A percentile compares a stretch with the other conserved stretches of the same genome.
Evolutionary conservation across 2,113 vertebrate genomes (phyloP).

Genomic region (Rana temporaria): DNA sequence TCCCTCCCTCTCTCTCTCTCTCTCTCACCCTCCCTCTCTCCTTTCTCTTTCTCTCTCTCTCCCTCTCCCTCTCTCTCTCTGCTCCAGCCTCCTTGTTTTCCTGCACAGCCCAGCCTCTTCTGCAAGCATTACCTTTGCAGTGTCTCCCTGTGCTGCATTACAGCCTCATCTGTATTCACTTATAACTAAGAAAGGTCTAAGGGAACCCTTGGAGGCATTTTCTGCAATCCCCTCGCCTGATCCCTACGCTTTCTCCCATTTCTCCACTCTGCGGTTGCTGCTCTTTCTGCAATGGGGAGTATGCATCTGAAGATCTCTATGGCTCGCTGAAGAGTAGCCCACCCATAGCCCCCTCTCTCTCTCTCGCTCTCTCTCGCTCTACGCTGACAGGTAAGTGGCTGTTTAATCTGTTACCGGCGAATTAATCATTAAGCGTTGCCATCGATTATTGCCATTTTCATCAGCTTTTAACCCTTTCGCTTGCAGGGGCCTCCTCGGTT

Average conservation of each 20-base stretch:
- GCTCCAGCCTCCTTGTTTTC: conserved; percentile 54
- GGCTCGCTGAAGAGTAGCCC: conserved; percentile 36
- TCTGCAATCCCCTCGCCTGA: background rate
- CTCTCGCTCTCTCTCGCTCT: no score
- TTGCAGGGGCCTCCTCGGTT: background rate
- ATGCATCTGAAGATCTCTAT: conserved; percentile 29
- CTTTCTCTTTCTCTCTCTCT: conserved; percentile 21
- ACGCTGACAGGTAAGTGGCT: conserved; percentile 46
- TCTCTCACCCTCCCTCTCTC: background rate
- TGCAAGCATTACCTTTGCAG: conserved; percentile 49
- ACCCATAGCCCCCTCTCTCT: conserved; percentile 34
- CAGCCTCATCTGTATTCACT: conserved; percentile 27
- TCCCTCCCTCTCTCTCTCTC: conserved; percentile 15
- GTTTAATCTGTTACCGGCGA: background rate
- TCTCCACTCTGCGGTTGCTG: background rate
- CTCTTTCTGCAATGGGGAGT: conserved; percentile 21
- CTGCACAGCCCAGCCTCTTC: conserved; percentile 46
- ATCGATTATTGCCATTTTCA: background rate
- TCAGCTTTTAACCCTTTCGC: conserved; percentile 21
- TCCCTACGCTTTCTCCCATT: background rate
- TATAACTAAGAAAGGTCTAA: background rate
- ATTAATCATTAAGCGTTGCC: background rate
- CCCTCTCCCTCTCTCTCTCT: conserved; percentile 46
- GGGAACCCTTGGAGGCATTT: background rate
- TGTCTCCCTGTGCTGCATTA: conserved; percentile 32